Evolutionary conservation across 2,113 vertebrate species (phyloP).

Genomic region (Lathamus discolor): DNA sequence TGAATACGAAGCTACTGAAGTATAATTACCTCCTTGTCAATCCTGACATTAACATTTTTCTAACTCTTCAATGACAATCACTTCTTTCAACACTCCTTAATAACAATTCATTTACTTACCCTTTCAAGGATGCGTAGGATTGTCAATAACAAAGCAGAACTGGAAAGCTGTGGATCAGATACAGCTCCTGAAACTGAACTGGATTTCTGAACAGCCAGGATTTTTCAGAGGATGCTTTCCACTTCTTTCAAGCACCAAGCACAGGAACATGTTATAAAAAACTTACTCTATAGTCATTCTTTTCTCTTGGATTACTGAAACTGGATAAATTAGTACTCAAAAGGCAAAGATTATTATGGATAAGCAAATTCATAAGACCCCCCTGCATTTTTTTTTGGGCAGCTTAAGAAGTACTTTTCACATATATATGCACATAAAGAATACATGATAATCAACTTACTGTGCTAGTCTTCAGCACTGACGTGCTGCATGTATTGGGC

Average conservation of each 20-base stretch:
- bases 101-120: conserved; percentile 66
- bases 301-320: background rate
- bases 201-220: background rate
- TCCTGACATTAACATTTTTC: conserved; percentile 53
- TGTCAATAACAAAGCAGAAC: conserved; percentile 34
- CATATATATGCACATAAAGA: background rate
- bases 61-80: conserved; percentile 58
- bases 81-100: conserved; percentile 61
- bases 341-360: background rate
- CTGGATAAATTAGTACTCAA: background rate
- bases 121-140: background rate
- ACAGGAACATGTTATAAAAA: background rate
- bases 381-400: background rate
- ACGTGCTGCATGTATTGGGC: no score
- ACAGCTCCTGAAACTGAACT: background rate
- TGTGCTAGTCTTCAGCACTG: background rate
- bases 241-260: background rate
- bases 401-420: background rate
- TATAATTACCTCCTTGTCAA: conserved; percentile 61
- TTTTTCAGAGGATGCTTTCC: background rate
- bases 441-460: background rate
- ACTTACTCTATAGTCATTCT: background rate
- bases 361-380: background rate
- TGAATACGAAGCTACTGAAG: conserved; percentile 36
- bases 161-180: background rate